Evolutionary conservation across 2,888 invertebrate genomes (phyloP).

Genomic region (Synergus laeviventris): DNA sequence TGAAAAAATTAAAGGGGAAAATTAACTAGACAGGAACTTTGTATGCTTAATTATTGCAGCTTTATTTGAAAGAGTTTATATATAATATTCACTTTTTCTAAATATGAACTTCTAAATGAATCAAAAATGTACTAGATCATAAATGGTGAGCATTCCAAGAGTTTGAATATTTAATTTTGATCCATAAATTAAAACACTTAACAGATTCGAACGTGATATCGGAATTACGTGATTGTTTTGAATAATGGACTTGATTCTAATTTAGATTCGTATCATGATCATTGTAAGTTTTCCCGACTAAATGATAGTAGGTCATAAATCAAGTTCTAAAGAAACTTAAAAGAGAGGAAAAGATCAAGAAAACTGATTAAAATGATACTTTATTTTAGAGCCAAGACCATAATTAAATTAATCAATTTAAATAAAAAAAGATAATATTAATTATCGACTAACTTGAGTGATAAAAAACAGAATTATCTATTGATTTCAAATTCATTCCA

Average conservation of each 20-base stretch:
- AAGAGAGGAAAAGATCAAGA: background rate
- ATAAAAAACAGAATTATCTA: background rate
- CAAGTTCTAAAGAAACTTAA: background rate
- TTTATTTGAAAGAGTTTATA: background rate
- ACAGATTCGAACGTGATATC: background rate
- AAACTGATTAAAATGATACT: no score
- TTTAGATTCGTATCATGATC: background rate
- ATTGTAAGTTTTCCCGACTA: background rate
- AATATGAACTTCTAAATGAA: background rate
- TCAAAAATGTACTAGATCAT: background rate
- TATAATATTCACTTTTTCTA: background rate
- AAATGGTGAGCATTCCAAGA: background rate
- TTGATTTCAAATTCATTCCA: background rate
- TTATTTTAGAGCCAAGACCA: no score
- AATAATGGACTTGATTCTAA: background rate
- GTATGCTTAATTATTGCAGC: background rate
- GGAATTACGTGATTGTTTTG: background rate
- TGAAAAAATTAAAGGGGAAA: slow-evolving; percentile 4
- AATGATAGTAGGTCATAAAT: background rate
- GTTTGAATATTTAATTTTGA: background rate
- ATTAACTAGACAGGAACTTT: background rate
- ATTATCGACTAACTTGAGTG: background rate
- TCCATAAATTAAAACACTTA: background rate
- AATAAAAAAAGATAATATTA: no score
- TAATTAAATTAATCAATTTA: no score